Evolutionary conservation across 2,113 vertebrate species (phyloP), one percentile per base, ranked within the genome.

Genomic region (Dendrocopos noguchii): DNA sequence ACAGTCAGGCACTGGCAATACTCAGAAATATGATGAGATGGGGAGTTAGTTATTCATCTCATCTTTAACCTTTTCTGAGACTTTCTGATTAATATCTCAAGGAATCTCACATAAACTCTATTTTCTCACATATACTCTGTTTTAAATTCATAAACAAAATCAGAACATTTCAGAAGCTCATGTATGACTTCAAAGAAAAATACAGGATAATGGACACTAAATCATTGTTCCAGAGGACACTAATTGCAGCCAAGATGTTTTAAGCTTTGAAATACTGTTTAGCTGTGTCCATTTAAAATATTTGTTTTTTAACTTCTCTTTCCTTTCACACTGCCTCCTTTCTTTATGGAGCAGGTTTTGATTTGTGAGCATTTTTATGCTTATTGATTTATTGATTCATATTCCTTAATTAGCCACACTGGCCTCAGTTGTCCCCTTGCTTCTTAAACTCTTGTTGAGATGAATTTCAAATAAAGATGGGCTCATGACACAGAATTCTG

Each of bases 1-100:
- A 34, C 18, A 56, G 39, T 55, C 12, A 44, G 36, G 20, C 13
- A 53, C 12, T 2, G 1, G 2, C 0, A 4, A 2, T 53, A 17
- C 29, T 85, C 24, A 39, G 39, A 73, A 76, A 24, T 18, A 47
- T 0, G 0, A 4, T 46, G 31, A 3, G n/a, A 15, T 64, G 11
- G 34, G 63, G 10, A 88, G 10, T 6, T 34, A 17, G 20, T 34
- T 92, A 47, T 22, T 68, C 1, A 44, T 33, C 65, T 67, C 13
- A 24, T 33, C 21, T 80, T 61, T 55, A 83, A 67, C 21, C 11
- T 79, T 31, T 59, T 66, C 6, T 31, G 8, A 86, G 29, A 67
- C 18, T 21, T 36, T 42, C 12, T 6, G 15, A 7, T 70, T 66
- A 80, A 50, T 15, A 73, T 7, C 8, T 82, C 34, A 33, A 63